These are phyloP conservation scores for Pterostichus madidus DNA, from an alignment of 2,888 invertebrate genomes.

Conservation along the genomic window DNA sequence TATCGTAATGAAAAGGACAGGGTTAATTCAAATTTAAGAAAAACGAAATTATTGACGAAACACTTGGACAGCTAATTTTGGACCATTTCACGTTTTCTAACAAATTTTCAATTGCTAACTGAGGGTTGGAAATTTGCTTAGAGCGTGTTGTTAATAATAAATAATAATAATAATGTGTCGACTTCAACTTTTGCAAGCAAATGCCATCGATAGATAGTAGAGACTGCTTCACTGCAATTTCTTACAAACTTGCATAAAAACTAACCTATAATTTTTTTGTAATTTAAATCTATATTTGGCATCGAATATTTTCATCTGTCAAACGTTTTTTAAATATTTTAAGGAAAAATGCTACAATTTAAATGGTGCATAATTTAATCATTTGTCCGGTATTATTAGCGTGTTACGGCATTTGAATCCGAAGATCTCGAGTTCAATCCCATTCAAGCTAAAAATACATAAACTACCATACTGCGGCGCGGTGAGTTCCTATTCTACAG, in stretches of 20 bases:
- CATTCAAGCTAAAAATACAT: too few species aligned
- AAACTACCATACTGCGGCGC: too few species aligned
- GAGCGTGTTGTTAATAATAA: conserved; percentile 38
- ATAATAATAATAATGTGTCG: conserved; percentile 48
- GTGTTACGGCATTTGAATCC: too few species aligned
- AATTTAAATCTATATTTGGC: too few species aligned
- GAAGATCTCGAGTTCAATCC: too few species aligned
- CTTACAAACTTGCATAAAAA: not conserved
- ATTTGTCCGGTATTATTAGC: too few species aligned
- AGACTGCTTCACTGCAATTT: not conserved
- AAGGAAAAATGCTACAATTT: too few species aligned
- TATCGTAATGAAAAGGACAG: conserved; percentile 64
- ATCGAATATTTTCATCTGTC: too few species aligned
- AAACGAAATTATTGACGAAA: conserved; percentile 44
- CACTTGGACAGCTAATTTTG: conserved; percentile 35
- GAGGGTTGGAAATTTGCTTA: conserved; percentile 2
- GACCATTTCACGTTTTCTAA: conserved; percentile 40
- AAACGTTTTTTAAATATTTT: too few species aligned
- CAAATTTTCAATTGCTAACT: conserved; percentile 8
- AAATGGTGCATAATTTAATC: too few species aligned
- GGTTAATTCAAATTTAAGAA: conserved; percentile 53
- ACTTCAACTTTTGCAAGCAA: conserved; percentile 55
- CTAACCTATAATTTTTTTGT: not conserved
- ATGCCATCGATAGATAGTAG: conserved; percentile 60
- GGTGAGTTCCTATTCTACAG: too few species aligned